Conservation (phyloP, 2,113 vertebrate species). For the Chionis minor region DNA sequence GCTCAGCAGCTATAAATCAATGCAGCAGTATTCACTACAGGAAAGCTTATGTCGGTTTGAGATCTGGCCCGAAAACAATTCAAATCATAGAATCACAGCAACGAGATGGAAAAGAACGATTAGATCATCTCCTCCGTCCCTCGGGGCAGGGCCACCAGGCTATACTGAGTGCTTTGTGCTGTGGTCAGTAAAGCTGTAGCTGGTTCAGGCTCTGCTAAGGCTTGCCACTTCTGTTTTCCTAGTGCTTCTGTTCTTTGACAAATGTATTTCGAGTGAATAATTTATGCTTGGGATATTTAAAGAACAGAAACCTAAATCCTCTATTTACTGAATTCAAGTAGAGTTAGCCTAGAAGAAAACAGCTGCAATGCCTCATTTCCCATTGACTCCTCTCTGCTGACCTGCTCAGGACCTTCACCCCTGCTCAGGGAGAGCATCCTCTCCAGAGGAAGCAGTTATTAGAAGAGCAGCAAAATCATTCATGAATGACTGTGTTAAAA, state of each 20-base stretch:
- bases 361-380: not conserved
- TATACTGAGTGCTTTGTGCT: slow-evolving; percentile 21
- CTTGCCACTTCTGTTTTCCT: slow-evolving; percentile 10
- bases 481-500: not conserved
- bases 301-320: slow-evolving; percentile 32
- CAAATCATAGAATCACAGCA: slow-evolving; percentile 15
- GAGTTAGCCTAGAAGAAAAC: not conserved
- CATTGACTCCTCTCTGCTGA: not conserved
- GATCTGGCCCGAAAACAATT: slow-evolving; percentile 2
- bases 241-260: slow-evolving; percentile 18
- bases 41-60: not conserved
- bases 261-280: slow-evolving; percentile 61
- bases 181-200: not conserved
- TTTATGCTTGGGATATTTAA: slow-evolving; percentile 61
- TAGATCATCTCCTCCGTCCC: slow-evolving; percentile 10
- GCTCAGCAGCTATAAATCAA: slow-evolving; percentile 10
- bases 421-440: not conserved
- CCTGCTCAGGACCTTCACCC: not conserved
- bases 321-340: not conserved
- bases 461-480: not conserved
- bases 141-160: not conserved
- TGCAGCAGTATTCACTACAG: not conserved
- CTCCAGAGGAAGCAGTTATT: not conserved
- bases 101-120: slow-evolving; percentile 12
- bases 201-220: not conserved